Percentiles rank a stretch among this genome's conserved stretches.
These are phyloP conservation scores for Sebastes wilsoni DNA, from an alignment of 2,797 vertebrate genomes.

Conservation along the genomic window DNA sequence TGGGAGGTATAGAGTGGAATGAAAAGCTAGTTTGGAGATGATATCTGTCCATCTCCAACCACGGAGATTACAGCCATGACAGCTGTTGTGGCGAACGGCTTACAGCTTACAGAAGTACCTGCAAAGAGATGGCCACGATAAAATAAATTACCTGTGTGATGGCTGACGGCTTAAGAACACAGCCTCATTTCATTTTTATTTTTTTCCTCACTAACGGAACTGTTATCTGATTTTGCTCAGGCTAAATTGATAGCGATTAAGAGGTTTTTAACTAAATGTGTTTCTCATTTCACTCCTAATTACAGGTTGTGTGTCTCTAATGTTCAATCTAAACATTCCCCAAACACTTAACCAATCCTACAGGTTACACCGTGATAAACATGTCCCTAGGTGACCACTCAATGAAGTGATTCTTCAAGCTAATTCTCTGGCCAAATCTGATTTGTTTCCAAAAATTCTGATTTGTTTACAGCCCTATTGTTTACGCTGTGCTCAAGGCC, in stretches of 20 bases:
- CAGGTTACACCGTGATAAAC: background rate
- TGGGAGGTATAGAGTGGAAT: slow-evolving; percentile 50
- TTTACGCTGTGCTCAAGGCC: slow-evolving; percentile 1
- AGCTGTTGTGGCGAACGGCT: slow-evolving; percentile 79
- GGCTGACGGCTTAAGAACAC: slow-evolving; percentile 76
- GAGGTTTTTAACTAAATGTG: slow-evolving; percentile 22
- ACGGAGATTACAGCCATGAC: slow-evolving; percentile 78
- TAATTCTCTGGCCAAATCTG: background rate
- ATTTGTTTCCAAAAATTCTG: background rate
- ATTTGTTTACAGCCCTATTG: background rate
- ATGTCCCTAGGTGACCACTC: background rate
- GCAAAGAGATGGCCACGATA: slow-evolving; percentile 79
- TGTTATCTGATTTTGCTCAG: slow-evolving; percentile 58
- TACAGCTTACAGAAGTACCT: slow-evolving; percentile 80
- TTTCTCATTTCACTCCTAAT: slow-evolving; percentile 35
- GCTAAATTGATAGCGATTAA: slow-evolving; percentile 61
- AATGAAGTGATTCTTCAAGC: background rate
- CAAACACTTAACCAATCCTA: slow-evolving; percentile 7
- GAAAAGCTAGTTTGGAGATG: slow-evolving; percentile 72
- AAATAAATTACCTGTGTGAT: slow-evolving; percentile 84
- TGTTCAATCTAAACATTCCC: background rate
- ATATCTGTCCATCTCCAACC: slow-evolving; percentile 78
- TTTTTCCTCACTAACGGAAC: slow-evolving; percentile 17
- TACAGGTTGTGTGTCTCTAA: background rate
- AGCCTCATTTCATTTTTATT: slow-evolving; percentile 60